phyloP scores from a whole-genome alignment of 2,797 vertebrate species.

The Carcharodon carcharias region DNA sequence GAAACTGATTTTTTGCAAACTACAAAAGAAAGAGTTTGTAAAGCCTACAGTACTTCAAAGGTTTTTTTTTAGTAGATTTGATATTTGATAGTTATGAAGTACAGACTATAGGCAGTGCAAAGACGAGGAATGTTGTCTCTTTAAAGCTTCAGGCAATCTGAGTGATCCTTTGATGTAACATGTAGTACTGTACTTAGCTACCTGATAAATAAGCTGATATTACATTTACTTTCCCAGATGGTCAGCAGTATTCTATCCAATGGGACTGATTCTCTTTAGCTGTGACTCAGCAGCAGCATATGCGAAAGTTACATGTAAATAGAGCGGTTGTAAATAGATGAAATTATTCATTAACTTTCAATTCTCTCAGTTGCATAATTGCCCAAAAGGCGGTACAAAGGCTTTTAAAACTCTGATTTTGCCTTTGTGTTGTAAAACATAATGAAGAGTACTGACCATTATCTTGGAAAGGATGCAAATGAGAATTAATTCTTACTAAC shows the following conservation, averaged over 20 bases:
- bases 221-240: constrained; percentile 44
- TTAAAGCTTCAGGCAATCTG: constrained; percentile 25
- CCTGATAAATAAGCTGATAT: constrained; percentile 26
- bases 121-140: neutral
- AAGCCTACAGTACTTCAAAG: constrained; percentile 25
- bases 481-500: constrained; percentile 50
- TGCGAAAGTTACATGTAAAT: constrained; percentile 54
- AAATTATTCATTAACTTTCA: constrained; percentile 58
- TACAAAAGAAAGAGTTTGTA: constrained; percentile 24
- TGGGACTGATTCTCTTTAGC: constrained; percentile 48
- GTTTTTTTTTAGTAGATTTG: constrained; percentile 15
- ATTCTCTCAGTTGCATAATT: constrained; percentile 53
- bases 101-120: constrained; percentile 18
- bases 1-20: constrained; percentile 25
- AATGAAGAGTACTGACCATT: constrained; percentile 57
- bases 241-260: constrained; percentile 47
- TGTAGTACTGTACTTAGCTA: constrained; percentile 24
- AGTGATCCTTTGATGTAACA: constrained; percentile 30
- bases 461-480: constrained; percentile 51
- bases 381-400: constrained; percentile 56
- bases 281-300: constrained; percentile 49
- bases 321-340: constrained; percentile 51
- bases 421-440: constrained; percentile 54
- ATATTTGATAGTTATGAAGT: constrained; percentile 35
- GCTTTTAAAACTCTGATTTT: constrained; percentile 57